Conservation (phyloP, 2,113 vertebrate genomes). For the Ia io region DNA sequence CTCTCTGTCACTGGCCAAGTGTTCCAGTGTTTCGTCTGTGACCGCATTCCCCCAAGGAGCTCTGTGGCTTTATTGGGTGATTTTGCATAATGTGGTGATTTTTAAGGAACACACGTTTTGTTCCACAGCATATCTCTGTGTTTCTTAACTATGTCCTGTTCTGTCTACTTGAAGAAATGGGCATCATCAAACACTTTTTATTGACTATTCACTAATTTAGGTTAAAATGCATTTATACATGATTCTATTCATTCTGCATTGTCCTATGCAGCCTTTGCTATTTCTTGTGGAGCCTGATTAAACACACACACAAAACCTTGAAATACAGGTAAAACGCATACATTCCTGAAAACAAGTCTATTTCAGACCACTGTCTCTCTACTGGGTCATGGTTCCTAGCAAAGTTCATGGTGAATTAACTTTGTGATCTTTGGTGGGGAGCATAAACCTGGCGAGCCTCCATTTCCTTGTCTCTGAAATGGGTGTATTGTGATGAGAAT, state of each 20-base stretch:
- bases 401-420: accelerated
- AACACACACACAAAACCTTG: neutral
- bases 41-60: neutral
- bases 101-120: neutral
- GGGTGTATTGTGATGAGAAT: too few relatives aligned
- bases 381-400: accelerated
- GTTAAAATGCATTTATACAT: neutral
- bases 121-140: neutral
- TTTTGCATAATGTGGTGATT: neutral
- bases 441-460: neutral
- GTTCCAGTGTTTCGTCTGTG: neutral
- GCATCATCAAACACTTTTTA: neutral
- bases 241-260: neutral
- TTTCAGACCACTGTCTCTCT: too few relatives aligned
- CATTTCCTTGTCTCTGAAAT: neutral
- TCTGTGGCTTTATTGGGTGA: neutral
- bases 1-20: neutral
- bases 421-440: accelerated
- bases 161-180: neutral
- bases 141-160: neutral
- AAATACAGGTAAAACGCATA: neutral
- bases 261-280: neutral
- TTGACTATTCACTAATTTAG: neutral
- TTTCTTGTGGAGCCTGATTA: neutral
- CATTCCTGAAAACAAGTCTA: too few relatives aligned